phyloP scores from a whole-genome alignment of 1,140 invertebrate species.

The Polypedilum pembai region DNA sequence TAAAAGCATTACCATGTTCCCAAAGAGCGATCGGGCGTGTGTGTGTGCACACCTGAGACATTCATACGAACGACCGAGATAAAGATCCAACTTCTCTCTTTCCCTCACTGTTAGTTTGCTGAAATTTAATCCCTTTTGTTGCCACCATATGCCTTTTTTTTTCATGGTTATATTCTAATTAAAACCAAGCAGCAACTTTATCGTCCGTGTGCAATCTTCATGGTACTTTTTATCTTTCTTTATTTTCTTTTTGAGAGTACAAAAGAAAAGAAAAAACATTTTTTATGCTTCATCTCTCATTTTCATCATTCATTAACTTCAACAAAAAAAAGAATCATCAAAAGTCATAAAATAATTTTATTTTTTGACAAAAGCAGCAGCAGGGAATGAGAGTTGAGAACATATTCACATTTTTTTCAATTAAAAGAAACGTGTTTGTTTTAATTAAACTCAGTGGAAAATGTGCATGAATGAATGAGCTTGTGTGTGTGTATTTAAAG shows the following conservation, averaged over 20 bases:
- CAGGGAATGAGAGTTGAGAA: too few relatives aligned
- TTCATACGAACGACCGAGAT: neutral
- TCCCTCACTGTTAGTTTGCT: too few relatives aligned
- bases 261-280: neutral
- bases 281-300: too few relatives aligned
- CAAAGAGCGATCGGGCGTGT: neutral
- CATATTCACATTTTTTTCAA: constrained; percentile 13
- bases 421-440: constrained; percentile 13
- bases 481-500: constrained; percentile 5
- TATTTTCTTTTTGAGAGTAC: neutral
- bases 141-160: neutral
- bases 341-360: too few relatives aligned
- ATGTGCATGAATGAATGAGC: constrained; percentile 1
- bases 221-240: neutral
- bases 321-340: too few relatives aligned
- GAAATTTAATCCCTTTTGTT: neutral
- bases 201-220: constrained; percentile 9
- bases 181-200: constrained; percentile 2
- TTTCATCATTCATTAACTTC: too few relatives aligned
- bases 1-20: constrained; percentile 14
- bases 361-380: too few relatives aligned
- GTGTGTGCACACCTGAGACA: neutral
- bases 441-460: constrained; percentile 18
- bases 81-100: neutral
- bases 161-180: constrained; percentile 13